These are phyloP conservation scores for Chrysotoxum bicinctum DNA, from an alignment of 2,888 invertebrate genomes.

Conservation along the genomic window DNA sequence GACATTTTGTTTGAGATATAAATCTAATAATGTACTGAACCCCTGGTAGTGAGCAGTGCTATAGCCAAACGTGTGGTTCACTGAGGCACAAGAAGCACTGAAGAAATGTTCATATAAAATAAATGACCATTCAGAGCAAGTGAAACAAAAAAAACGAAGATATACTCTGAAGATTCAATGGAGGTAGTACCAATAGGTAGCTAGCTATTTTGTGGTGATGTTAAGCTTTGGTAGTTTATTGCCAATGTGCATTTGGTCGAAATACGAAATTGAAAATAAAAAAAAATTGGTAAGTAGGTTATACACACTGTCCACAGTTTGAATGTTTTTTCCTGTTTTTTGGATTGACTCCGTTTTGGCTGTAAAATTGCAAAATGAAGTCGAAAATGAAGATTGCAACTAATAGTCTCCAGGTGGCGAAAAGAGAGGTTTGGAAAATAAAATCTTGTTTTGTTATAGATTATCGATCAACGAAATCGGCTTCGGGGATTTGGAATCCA, in stretches of 20 bases:
- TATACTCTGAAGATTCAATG: neutral
- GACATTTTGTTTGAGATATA: conserved; percentile 22
- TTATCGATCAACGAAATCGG: neutral
- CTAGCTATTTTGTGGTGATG: conserved; percentile 4
- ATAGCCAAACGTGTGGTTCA: conserved; percentile 15
- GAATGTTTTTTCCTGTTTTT: neutral
- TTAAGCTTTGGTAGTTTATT: conserved; percentile 7
- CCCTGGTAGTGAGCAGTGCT: neutral
- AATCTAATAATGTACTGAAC: conserved; percentile 14
- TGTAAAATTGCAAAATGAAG: neutral
- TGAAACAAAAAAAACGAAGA: neutral
- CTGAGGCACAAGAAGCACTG: neutral
- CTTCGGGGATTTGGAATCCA: neutral
- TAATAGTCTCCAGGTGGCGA: neutral
- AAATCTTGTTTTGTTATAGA: neutral
- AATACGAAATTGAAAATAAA: neutral
- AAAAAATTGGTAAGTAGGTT: conserved; percentile 14
- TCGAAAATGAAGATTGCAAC: conserved; percentile 1
- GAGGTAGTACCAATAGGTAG: too few species aligned
- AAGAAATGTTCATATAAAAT: conserved; percentile 25
- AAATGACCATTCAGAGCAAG: conserved; percentile 25
- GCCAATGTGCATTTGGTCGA: neutral
- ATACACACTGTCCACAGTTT: neutral
- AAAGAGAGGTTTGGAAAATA: neutral
- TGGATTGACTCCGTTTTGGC: neutral